Base-by-base conservation (phyloP, 2,888 invertebrate genomes). In the Stenchaetothrips biformis region DNA sequence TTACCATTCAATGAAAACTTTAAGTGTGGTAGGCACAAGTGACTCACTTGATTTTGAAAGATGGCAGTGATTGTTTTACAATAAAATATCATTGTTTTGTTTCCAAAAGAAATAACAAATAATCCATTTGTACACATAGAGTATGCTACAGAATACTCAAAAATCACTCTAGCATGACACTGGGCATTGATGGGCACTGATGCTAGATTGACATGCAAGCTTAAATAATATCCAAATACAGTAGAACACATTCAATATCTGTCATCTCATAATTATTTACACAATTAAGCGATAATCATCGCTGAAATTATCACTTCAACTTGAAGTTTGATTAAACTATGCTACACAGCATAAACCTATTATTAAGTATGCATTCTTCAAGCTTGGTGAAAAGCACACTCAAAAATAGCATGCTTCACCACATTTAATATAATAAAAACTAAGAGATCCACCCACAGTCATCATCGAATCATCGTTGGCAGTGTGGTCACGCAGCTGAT, bases 21-120 rank as follows among this genome's bases (percentile, higher is more conserved):
- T 53, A 25, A 74, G 67, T 74, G 67, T 74, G 67, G 67, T 74
- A 74, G 67, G 67, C 67, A 74, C 25, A 74, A 74, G 67, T 74
- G 25, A 74, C 67, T 74, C 67, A 74, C 67, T 74, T 74, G 21
- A 74, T 74, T 74, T 74, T 25, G 67, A 74, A 25, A 74, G 67
- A 74, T 74, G 67, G 67, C 67, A 74, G 67, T 74, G 67, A 74
- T 74, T 74, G 67, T 74, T 74, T 25, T 74, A 74, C 21, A 74
- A 74, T 53, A 74, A 74, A 74, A 74, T 74, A 74, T 25, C 67
- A 74, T 74, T 37, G 37, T 37, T 37, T 37, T 37, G 59, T 21
- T 74, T 25, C 25, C 67, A 21, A 74, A 21, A 25, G 67, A 74
- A 74, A 74, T 74, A n/a, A 74, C 67, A 21, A 74, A 74, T 74